Conservation (phyloP, 2,888 invertebrate species). For the Conomelus anceps region DNA sequence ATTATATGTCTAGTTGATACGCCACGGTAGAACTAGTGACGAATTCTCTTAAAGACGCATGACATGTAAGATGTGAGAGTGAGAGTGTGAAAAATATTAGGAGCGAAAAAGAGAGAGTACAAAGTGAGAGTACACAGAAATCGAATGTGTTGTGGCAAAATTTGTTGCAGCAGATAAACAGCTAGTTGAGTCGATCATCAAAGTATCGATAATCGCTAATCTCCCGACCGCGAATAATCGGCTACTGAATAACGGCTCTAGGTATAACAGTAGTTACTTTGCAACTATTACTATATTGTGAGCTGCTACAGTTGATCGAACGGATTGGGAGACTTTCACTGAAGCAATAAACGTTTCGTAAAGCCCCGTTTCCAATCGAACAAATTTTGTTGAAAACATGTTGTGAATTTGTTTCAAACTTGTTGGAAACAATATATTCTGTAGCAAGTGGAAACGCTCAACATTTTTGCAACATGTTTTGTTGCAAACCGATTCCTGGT, state of each 20-base stretch:
- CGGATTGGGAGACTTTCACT: not conserved
- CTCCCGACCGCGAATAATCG: not conserved
- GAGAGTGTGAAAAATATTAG: not conserved
- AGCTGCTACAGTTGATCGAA: not conserved
- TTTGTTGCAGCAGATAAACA: not conserved
- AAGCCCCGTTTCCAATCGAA: too few species aligned
- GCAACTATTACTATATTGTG: too few species aligned
- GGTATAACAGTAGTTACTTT: not conserved
- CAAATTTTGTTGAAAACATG: too few species aligned
- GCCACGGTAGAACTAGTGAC: not conserved
- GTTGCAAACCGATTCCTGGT: too few species aligned
- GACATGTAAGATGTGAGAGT: not conserved
- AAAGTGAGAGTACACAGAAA: not conserved
- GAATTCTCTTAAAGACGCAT: not conserved
- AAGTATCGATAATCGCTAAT: not conserved
- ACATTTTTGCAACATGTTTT: too few species aligned
- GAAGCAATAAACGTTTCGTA: not conserved
- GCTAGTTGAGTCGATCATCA: not conserved
- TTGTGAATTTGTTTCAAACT: too few species aligned
- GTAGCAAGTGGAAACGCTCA: too few species aligned
- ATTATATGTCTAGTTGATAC: too few species aligned
- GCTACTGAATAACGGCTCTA: not conserved
- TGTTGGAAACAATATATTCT: too few species aligned
- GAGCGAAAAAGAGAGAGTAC: not conserved
- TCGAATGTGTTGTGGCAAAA: not conserved